Evolutionary conservation across 2,888 invertebrate species (phyloP), one percentile per base, ranked within the genome.

Genomic region (Cheilosia vernalis): DNA sequence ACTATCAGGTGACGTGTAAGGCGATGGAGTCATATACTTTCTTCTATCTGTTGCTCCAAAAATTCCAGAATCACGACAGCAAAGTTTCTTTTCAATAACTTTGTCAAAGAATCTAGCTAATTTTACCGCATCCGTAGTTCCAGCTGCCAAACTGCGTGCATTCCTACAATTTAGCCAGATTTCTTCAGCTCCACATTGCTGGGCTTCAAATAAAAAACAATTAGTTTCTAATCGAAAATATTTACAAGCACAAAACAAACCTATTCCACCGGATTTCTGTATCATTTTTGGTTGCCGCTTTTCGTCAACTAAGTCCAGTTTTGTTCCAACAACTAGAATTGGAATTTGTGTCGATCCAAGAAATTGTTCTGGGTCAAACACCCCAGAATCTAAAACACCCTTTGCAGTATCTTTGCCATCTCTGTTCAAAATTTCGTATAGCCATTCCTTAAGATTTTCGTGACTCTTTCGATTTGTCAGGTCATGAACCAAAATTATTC

Each of bases 401-500:
- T 90, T 91, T 55, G 89, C 88, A 40, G 89, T 92, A 88, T 89
- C 92, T 88, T 90, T 93, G 77, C 93, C 93, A 87, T 96, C 96
- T 90, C 95, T 95, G 90, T 96, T 96, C 60, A 98, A 91, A 84
- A 98, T 96, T 93, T 99, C 98, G 53, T 96, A 95, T 1, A 99
- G 93, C 99, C 99, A 99, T 91, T 97, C 97, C 87, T 96, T 95
- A 80, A 99, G 93, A 93, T 99, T 98, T 81, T 96, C 95, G 91
- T 99, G 98, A 70, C 98, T 98, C 92, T 99, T 99, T 87, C 97
- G 94, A 92, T 99, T 99, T 5, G 98, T 98, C 89, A 99, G 93
- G 93, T 99, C 99, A 91, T 99, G 99, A 2, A 99, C 98, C 83
- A 99, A 93, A 88, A 99, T 97, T 42, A 99, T 96, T 94, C 99